Base-by-base conservation (phyloP, 2,888 invertebrate genomes). In the Malachius bipustulatus region DNA sequence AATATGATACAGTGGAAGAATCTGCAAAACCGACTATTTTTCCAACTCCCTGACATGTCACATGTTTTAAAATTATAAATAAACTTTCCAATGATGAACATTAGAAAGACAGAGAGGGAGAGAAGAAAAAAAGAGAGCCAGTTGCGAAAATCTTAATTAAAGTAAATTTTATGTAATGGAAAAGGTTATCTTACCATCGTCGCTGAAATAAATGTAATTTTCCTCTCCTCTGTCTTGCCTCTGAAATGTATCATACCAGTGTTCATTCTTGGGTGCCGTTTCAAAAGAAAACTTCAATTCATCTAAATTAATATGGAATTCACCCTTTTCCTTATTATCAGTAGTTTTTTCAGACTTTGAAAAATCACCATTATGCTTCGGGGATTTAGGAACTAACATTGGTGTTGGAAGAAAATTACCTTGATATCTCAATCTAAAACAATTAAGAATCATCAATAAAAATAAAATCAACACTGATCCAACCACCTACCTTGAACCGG, bases 191-290 rank as follows among this genome's bases (percentile, higher is more conserved):
- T 11, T 63, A 44, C 72, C 69, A 36, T 60, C 54, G 43, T 66
- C 65, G 44, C 64, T 64, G 40, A 75, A 68, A 55, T 71, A 73
- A 46, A 66, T 71, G 48, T 73, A 71, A 39, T 67, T 65, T 42
- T 80, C 73, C 42, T 75, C 72, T 10, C 79, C 77, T 32, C 71
- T 70, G 52, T 85, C 84, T 53, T 84, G 82, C 1, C 87, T 67
- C 43, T 71, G 70, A 54, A 83, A 87, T 1, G 84, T 78, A 42
- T 76, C 71, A 55, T 76, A 83, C 87, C 87, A 87, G 0, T 81
- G 72, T 53, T 84, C 83, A 13, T 74, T 72, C 19, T 63, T 66
- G 1, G 85, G 85, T 38, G 82, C 66, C 10, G 70, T 70, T 59
- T 87, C 85, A 55, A 87, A 87, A 0, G 80, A 76, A 52, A 78